Conservation (phyloP, 2,888 invertebrate genomes). For the Nezara viridula region DNA sequence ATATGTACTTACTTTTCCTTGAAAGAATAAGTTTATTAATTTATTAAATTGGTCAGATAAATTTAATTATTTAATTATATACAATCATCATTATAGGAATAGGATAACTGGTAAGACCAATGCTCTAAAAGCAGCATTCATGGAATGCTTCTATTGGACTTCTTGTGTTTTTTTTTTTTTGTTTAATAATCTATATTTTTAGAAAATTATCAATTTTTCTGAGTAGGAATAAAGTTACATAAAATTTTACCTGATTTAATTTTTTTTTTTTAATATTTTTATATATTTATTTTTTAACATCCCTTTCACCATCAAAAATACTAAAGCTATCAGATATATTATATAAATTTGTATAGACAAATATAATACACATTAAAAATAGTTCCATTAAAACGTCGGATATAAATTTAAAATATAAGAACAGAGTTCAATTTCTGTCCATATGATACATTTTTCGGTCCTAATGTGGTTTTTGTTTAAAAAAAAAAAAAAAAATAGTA, state of each 20-base stretch:
- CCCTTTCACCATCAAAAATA: conserved; percentile 47
- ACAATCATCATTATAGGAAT: conserved; percentile 27
- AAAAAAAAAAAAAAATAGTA: neutral
- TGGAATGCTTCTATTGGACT: conserved; percentile 17
- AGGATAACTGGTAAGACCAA: conserved; percentile 39
- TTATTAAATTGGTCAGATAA: conserved; percentile 4
- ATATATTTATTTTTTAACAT: conserved; percentile 1
- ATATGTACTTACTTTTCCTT: neutral
- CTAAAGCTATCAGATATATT: conserved; percentile 52
- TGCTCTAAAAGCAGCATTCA: conserved; percentile 55
- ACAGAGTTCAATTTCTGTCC: conserved; percentile 53
- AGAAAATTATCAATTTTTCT: conserved; percentile 36
- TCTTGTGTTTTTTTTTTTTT: neutral
- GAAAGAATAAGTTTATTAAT: neutral
- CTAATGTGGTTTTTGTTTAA: conserved; percentile 14
- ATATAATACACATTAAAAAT: conserved; percentile 59
- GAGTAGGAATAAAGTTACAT: conserved; percentile 47
- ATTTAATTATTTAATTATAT: neutral
- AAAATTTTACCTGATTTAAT: neutral
- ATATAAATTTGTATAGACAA: conserved; percentile 57
- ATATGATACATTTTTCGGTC: conserved; percentile 50
- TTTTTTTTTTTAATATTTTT: conserved; percentile 6
- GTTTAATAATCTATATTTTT: conserved; percentile 27
- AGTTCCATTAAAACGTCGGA: conserved; percentile 57
- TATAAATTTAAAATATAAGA: conserved; percentile 58